Evolutionary conservation across 1,140 invertebrate species (phyloP).

Genomic region (Drosophila fuyamai): DNA sequence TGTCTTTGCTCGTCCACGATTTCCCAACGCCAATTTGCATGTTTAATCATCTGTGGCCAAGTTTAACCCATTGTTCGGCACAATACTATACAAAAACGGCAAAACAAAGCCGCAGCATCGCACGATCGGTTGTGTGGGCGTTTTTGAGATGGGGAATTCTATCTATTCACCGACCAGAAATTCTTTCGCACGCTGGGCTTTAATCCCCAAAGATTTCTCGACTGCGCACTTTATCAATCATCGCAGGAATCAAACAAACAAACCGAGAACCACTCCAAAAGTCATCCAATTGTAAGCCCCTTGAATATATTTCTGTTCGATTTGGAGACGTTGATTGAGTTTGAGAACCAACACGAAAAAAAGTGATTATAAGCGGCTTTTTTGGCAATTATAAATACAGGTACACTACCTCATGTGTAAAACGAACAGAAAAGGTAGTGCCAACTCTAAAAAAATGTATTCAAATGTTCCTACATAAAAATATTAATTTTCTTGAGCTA

Average conservation of each 20-base stretch:
- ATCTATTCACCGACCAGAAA: slow-evolving; percentile 21
- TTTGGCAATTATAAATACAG: slow-evolving; percentile 32
- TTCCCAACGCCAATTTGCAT: slow-evolving; percentile 72
- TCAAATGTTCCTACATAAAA: neutral
- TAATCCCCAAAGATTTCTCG: slow-evolving; percentile 19
- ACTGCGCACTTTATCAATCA: slow-evolving; percentile 64
- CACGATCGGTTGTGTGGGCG: slow-evolving; percentile 53
- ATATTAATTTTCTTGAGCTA: neutral
- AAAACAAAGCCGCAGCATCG: slow-evolving; percentile 27
- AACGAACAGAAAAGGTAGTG: neutral
- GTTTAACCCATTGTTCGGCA: slow-evolving; percentile 69
- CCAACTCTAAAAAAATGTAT: neutral
- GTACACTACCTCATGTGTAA: neutral
- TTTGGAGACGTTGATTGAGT: slow-evolving; percentile 65
- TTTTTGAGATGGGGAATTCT: slow-evolving; percentile 36
- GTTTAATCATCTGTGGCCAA: slow-evolving; percentile 75
- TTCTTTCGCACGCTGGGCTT: slow-evolving; percentile 66
- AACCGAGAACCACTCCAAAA: slow-evolving; percentile 54
- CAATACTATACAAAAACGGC: slow-evolving; percentile 36
- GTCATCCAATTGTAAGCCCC: slow-evolving; percentile 74
- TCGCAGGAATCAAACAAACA: slow-evolving; percentile 32
- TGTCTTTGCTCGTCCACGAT: slow-evolving; percentile 69
- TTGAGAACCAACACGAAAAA: slow-evolving; percentile 25
- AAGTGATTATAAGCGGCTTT: slow-evolving; percentile 39
- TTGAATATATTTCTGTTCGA: slow-evolving; percentile 56